Base-by-base conservation (phyloP, 2,888 invertebrate genomes). In the Oscheius myriophilus region DNA sequence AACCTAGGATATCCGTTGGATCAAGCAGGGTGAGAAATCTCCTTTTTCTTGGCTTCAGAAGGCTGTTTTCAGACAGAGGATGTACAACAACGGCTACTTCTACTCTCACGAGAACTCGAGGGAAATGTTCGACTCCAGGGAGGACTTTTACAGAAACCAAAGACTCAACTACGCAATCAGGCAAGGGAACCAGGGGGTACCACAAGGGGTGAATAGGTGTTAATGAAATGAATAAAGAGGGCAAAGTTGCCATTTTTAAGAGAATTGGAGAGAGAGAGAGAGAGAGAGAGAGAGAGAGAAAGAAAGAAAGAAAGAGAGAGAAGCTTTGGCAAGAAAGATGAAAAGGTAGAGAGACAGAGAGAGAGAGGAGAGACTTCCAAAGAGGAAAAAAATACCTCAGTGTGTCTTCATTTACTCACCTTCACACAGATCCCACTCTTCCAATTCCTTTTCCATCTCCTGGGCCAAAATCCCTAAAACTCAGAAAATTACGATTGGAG, bases 291-390 rank as follows among this genome's bases (percentile, higher is more conserved):
- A 53, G 53, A 21, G 25, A 23, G 21, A 23, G 25, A 21, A 16
- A 39, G 23, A 41, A 25, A 61, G 54, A 42, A 14, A 45, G 41
- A 12, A 14, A 14, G n/a, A 46, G 46, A 46, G 46, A 46, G 46
- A 46, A 12, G 11, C 2, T 7, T 16, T 7, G 46, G 14, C 9
- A 14, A 46, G 46, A 46, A 12, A 46, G 46, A 46, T 3, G 11
- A 12, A 18, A 18, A 46, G 12, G 18, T 3, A 46, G 46, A 46
- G 46, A 46, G 46, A 46, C 6, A 46, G 46, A 46, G 46, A 18
- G 18, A 46, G 46, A 46, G 46, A 46, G 33, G 33, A 33, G 33
- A 33, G 54, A 53, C n/a, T n/a, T n/a, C n/a, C n/a, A n/a, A 41
- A 64, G 42, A 46, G 41, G 4, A 26, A 43, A n/a, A 46, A 16